These are phyloP conservation scores for Drosophila tristis DNA, from an alignment of 1,140 invertebrate genomes.

Conservation along the genomic window DNA sequence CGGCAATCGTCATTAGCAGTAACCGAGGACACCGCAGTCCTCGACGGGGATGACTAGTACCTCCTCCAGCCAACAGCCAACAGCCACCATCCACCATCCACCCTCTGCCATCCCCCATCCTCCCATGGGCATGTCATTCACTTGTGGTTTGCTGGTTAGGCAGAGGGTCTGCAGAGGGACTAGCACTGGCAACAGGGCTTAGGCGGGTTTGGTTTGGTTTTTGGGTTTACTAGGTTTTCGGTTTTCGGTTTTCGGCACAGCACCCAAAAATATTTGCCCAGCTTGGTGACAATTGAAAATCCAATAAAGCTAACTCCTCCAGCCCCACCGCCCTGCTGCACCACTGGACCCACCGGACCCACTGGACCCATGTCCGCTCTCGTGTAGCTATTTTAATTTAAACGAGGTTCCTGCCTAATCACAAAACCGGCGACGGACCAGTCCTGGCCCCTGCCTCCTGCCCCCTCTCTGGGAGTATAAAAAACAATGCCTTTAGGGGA, in stretches of 20 bases:
- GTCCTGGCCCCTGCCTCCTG: background rate
- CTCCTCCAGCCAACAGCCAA: conserved; percentile 1
- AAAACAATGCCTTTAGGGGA: conserved; percentile 31
- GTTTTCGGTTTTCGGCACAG: conserved; percentile 37
- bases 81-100: background rate
- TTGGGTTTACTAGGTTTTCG: conserved; percentile 29
- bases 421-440: conserved; percentile 56
- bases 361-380: conserved; percentile 25
- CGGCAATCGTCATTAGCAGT: conserved; percentile 79
- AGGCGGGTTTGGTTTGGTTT: conserved; percentile 55
- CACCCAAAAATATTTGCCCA: conserved; percentile 65
- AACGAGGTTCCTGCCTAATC: conserved; percentile 76
- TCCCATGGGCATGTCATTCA: conserved; percentile 61
- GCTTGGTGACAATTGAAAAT: conserved; percentile 81
- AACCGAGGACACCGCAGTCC: conserved; percentile 51
- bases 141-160: conserved; percentile 56
- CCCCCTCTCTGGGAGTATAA: conserved; percentile 4
- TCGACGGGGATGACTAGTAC: conserved; percentile 17
- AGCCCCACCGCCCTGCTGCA: background rate
- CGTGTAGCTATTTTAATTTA: conserved; percentile 79
- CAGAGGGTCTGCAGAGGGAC: conserved; percentile 10
- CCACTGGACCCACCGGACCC: background rate
- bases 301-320: conserved; percentile 66
- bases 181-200: conserved; percentile 49
- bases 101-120: conserved; percentile 5